phyloP scores from a whole-genome alignment of 2,113 vertebrate species.

The Urocynchramus pylzowi region DNA sequence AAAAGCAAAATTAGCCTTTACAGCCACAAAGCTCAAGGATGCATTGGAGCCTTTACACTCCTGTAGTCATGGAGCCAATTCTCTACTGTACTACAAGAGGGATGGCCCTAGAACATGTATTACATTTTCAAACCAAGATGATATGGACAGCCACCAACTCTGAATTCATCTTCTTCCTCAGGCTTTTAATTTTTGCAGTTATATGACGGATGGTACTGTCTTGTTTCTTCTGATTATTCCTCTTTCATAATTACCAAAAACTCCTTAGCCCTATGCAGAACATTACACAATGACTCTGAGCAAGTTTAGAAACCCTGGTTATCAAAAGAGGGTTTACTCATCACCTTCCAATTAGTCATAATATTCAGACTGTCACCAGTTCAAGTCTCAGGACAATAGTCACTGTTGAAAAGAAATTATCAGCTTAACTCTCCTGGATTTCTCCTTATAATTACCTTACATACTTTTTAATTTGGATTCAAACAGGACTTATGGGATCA shows the following conservation, averaged over 20 bases:
- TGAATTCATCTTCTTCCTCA: background rate
- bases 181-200: background rate
- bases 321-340: background rate
- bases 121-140: background rate
- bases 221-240: background rate
- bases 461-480: background rate
- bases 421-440: background rate
- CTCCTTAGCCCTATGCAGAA: background rate
- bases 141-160: background rate
- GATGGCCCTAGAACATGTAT: background rate
- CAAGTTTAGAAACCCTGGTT: background rate
- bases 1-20: background rate
- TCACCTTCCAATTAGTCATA: background rate
- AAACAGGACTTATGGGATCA: background rate
- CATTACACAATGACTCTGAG: background rate
- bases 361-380: background rate
- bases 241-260: background rate
- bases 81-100: background rate
- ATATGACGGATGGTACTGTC: background rate
- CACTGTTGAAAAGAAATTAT: background rate
- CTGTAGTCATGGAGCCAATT: background rate
- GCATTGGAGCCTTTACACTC: background rate
- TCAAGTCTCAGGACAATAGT: background rate
- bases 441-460: background rate
- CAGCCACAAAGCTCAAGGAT: background rate